Base-by-base conservation (phyloP, 2,888 invertebrate species). In the Cabera pusaria region DNA sequence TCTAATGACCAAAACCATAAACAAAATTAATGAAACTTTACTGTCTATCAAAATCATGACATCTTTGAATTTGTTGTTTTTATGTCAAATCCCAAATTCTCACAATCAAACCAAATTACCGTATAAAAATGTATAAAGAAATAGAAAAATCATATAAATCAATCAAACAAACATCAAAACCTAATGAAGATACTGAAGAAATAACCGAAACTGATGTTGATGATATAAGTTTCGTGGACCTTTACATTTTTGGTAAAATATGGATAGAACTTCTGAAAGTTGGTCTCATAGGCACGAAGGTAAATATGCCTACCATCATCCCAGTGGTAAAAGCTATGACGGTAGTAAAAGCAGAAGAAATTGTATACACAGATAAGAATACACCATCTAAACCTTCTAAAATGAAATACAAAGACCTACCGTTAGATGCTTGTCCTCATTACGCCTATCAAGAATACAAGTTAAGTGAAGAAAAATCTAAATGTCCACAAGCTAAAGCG, bases 341-440 rank as follows among this genome's bases (percentile, higher is more conserved):
- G n/a, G n/a, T n/a, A n/a, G n/a, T n/a, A n/a, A n/a, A n/a, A n/a
- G n/a, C n/a, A n/a, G n/a, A n/a, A n/a, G n/a, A n/a, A n/a, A n/a
- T n/a, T n/a, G n/a, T n/a, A n/a, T n/a, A n/a, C n/a, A n/a, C 52
- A 0, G 20, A 14, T 14, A 14, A 3, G 2, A 14, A 14, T 3
- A 14, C 14, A 14, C 14, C 3, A 14, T 14, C 4, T 3, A 14
- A 45, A 31, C 83, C 83, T 0, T 74, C 80, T 0, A 59, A 60
- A 1, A 82, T 82, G 80, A 79, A 62, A 37, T 79, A 71, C 29
- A 64, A 60, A 34, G 83, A 85, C 1, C 44, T 86, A 0, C 75
- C 83, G 0, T 7, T 82, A 0, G 81, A 84, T 52, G 36, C 60
- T 25, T 53, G 61, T 1, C 83, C 79, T 0, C 79, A 83, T 32